Base-by-base conservation (phyloP, 2,888 invertebrate genomes). In the Diaphora mendica region DNA sequence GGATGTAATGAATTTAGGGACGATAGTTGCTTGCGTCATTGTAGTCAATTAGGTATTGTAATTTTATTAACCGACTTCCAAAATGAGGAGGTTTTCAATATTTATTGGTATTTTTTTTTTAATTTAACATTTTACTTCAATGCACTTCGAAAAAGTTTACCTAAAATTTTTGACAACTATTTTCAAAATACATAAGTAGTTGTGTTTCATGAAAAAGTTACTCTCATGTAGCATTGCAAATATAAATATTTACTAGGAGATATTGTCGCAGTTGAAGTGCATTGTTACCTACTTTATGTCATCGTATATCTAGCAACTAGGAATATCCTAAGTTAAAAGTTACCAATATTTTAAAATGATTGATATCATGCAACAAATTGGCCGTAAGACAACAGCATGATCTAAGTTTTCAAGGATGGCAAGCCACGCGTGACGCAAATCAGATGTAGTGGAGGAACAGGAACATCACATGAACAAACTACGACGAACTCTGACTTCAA, bases 1-100 rank as follows among this genome's bases (percentile, higher is more conserved):
- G 23, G n/a, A 65, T 65, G 62, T 66, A 74, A 30, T 17, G 23
- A 33, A 33, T 65, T 72, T 62, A 70, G 44, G 39, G 64, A 72
- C 26, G 30, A 20, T 35, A 55, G 42, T n/a, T 65, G n/a, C 62
- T 42, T 42, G 20, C 20, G 71, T 70, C 59, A 76, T 42, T 71
- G 66, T 59, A 35, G 23, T 9, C 8, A 64, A 20, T 64, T 26
- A n/a, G n/a, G n/a, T n/a, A 35, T 51, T 71, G 39, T 62, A 13
- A 15, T 62, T 62, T 71, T 65, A 39, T 71, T 0, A n/a, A n/a
- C n/a, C n/a, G n/a, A n/a, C n/a, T n/a, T n/a, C n/a, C n/a, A n/a
- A n/a, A n/a, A n/a, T n/a, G n/a, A n/a, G n/a, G n/a, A n/a, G n/a
- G n/a, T n/a, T n/a, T n/a, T n/a, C n/a, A n/a, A n/a, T n/a, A n/a